A percentile compares a stretch with the other conserved stretches of the same genome.
Conservation (phyloP, 1,140 invertebrate species). For the Phymastichus coffea region DNA sequence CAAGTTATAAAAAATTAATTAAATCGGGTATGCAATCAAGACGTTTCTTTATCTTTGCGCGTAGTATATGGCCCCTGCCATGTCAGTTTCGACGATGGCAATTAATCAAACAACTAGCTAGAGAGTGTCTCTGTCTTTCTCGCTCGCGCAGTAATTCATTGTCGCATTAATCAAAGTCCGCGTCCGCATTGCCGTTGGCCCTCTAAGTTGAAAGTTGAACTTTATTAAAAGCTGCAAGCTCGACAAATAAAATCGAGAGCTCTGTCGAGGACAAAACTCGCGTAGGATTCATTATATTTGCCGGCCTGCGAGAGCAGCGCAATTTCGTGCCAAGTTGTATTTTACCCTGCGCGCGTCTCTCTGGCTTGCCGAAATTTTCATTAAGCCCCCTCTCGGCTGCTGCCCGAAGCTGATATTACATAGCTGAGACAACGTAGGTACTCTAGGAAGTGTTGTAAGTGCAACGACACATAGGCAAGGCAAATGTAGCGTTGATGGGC, state of each 20-base stretch:
- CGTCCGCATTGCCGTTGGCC: no score
- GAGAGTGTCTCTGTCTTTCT: background rate
- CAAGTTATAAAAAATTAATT: no score
- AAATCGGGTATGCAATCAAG: no score
- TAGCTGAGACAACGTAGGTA: no score
- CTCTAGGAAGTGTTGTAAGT: no score
- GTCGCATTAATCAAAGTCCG: conserved; percentile 11
- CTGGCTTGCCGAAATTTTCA: background rate
- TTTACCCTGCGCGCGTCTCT: no score
- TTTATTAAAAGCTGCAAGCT: background rate
- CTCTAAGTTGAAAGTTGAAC: no score
- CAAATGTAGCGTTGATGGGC: no score
- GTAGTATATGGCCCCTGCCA: no score
- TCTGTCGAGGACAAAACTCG: no score
- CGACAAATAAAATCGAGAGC: background rate
- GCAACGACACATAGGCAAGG: background rate
- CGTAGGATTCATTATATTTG: background rate
- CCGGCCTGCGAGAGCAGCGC: background rate
- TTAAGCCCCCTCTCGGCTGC: conserved; percentile 1
- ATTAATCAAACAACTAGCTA: conserved; percentile 15
- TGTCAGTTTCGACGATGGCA: no score
- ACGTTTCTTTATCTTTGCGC: no score
- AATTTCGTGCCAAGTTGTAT: background rate
- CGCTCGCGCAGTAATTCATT: background rate
- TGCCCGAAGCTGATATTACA: conserved; percentile 6